phyloP scores from a whole-genome alignment of 1,140 invertebrate genomes.

The Tetranychus cinnabarinus region DNA sequence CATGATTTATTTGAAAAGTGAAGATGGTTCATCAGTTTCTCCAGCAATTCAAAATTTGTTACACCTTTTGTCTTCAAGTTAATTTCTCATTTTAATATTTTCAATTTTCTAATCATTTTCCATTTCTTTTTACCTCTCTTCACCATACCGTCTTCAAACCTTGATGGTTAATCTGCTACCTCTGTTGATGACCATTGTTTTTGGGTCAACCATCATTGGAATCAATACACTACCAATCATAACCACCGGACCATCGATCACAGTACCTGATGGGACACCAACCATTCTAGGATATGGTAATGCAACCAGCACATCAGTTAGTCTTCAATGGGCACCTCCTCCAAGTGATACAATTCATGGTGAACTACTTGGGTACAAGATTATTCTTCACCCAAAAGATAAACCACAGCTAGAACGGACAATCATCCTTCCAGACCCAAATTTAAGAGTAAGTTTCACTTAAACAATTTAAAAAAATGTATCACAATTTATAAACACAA shows the following conservation, averaged over 20 bases:
- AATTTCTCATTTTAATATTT: too few relatives aligned
- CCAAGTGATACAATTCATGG: constrained; percentile 40
- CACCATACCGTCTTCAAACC: neutral
- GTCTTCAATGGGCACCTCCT: constrained; percentile 43
- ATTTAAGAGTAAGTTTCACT: constrained; percentile 8
- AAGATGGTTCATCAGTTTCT: neutral
- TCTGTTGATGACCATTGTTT: neutral
- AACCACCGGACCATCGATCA: too few relatives aligned
- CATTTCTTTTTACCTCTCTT: neutral
- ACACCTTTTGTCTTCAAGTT: too few relatives aligned
- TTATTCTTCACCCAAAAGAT: constrained; percentile 25
- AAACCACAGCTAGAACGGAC: constrained; percentile 10
- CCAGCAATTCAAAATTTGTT: too few relatives aligned
- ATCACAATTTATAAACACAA: too few relatives aligned
- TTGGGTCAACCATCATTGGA: neutral
- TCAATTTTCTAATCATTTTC: too few relatives aligned
- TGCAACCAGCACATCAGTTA: constrained; percentile 38
- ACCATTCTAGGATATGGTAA: constrained; percentile 43
- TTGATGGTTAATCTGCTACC: neutral
- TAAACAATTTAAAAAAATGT: too few relatives aligned
- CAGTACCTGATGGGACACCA: constrained; percentile 45
- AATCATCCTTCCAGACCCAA: constrained; percentile 11
- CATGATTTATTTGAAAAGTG: too few relatives aligned
- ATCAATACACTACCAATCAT: neutral
- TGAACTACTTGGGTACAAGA: constrained; percentile 45